phyloP scores from a whole-genome alignment of 2,888 invertebrate species.

The Acronicta leporina region DNA sequence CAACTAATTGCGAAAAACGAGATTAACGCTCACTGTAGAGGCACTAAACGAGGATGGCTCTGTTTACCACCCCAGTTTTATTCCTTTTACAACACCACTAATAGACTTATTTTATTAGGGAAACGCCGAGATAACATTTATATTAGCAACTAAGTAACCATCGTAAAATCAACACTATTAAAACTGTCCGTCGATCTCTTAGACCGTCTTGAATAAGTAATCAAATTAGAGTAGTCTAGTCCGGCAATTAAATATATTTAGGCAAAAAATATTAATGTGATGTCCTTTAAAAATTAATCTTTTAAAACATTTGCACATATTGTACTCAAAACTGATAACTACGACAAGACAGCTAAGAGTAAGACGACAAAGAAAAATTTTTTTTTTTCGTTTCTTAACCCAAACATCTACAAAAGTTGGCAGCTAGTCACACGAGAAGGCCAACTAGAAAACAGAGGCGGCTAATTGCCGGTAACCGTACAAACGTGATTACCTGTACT shows the following conservation, averaged over 20 bases:
- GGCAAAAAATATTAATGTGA: constrained; percentile 9
- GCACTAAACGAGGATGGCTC: constrained; percentile 80
- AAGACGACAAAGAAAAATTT: background rate
- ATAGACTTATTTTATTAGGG: constrained; percentile 82
- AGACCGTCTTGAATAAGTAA: constrained; percentile 22
- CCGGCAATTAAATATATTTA: constrained; percentile 17
- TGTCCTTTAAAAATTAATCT: background rate
- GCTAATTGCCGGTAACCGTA: constrained; percentile 79
- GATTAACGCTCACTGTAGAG: constrained; percentile 83
- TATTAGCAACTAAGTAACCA: constrained; percentile 78
- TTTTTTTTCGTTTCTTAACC: constrained; percentile 13
- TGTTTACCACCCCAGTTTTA: constrained; percentile 77
- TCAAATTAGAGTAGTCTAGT: constrained; percentile 30
- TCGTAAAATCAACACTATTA: constrained; percentile 73
- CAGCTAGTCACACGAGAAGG: constrained; percentile 45
- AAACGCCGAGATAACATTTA: constrained; percentile 76
- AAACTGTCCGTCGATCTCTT: constrained; percentile 49
- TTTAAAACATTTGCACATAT: too few species aligned
- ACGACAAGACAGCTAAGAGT: background rate
- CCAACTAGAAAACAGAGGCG: constrained; percentile 58
- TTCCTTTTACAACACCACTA: constrained; percentile 81
- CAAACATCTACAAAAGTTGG: constrained; percentile 20
- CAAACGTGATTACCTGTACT: constrained; percentile 64
- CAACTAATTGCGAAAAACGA: constrained; percentile 86
- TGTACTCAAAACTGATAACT: too few species aligned